phyloP scores from a whole-genome alignment of 1,140 invertebrate genomes.

The Epicauta chinensis region DNA sequence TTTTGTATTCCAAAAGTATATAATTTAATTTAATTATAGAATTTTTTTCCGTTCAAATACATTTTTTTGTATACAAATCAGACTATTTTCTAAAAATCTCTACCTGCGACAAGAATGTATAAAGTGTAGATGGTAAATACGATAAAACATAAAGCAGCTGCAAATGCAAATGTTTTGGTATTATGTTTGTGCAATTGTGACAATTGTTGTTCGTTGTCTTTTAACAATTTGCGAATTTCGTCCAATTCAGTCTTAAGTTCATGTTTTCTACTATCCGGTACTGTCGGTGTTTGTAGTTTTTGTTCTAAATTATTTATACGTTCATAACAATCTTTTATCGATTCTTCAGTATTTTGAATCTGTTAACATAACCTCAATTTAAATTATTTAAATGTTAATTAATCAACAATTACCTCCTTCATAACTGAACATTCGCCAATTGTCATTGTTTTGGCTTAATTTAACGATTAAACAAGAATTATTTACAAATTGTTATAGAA shows the following conservation, averaged over 20 bases:
- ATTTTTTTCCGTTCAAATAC: not conserved
- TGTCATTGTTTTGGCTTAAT: no score
- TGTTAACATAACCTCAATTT: not conserved
- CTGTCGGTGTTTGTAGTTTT: constrained; percentile 1
- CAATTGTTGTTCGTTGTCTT: constrained; percentile 3
- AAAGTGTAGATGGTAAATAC: constrained; percentile 2
- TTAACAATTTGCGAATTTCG: constrained; percentile 10
- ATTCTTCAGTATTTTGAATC: constrained; percentile 9
- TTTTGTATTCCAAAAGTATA: not conserved
- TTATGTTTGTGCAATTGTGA: constrained; percentile 2
- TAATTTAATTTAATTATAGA: not conserved
- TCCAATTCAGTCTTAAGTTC: constrained; percentile 1
- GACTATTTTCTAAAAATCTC: constrained; percentile 4
- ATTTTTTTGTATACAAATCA: not conserved
- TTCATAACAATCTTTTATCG: constrained; percentile 5
- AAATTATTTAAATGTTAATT: not conserved
- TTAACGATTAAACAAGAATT: no score
- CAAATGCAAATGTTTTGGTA: constrained; percentile 7
- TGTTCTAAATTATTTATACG: constrained; percentile 1
- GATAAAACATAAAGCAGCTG: constrained; percentile 8
- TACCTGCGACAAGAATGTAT: constrained; percentile 8
- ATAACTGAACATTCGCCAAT: constrained; percentile 3
- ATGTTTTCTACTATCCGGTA: not conserved
- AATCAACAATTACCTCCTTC: constrained; percentile 4
- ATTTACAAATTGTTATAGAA: not conserved